These are phyloP conservation scores for Mystacides longicornis DNA, from an alignment of 2,888 invertebrate species.

Conservation along the genomic window DNA sequence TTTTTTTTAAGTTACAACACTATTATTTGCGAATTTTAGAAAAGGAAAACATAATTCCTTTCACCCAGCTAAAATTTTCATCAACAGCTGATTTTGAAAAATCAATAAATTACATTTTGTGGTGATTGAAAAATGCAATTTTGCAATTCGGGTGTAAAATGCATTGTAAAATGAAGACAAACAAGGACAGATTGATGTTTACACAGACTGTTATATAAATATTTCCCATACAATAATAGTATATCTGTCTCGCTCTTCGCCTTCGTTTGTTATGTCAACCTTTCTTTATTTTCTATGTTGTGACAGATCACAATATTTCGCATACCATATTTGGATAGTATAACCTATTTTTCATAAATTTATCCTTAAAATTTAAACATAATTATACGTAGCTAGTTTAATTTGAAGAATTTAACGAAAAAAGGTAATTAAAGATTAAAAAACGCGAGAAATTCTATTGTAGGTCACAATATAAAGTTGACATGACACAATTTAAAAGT, in stretches of 20 bases:
- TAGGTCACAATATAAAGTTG: neutral
- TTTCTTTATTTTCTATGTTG: neutral
- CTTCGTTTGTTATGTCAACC: neutral
- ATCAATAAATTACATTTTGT: neutral
- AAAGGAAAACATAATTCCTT: too few species aligned
- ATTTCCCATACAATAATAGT: neutral
- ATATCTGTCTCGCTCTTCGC: neutral
- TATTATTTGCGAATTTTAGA: too few species aligned
- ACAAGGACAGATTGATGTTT: slow-evolving; percentile 1
- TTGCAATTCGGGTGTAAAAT: neutral
- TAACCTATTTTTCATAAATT: neutral
- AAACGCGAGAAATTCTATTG: neutral
- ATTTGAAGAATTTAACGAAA: too few species aligned
- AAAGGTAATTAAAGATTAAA: too few species aligned
- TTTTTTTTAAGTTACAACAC: too few species aligned
- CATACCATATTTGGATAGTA: neutral
- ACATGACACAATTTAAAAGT: neutral
- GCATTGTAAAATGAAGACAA: neutral
- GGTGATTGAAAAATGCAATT: too few species aligned
- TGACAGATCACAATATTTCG: neutral
- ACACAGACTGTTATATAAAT: neutral
- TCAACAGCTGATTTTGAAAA: neutral
- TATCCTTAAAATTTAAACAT: too few species aligned
- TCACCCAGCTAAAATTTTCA: too few species aligned
- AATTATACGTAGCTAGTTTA: too few species aligned